phyloP scores from a whole-genome alignment of 2,888 invertebrate genomes.

The Netelia virgata region DNA sequence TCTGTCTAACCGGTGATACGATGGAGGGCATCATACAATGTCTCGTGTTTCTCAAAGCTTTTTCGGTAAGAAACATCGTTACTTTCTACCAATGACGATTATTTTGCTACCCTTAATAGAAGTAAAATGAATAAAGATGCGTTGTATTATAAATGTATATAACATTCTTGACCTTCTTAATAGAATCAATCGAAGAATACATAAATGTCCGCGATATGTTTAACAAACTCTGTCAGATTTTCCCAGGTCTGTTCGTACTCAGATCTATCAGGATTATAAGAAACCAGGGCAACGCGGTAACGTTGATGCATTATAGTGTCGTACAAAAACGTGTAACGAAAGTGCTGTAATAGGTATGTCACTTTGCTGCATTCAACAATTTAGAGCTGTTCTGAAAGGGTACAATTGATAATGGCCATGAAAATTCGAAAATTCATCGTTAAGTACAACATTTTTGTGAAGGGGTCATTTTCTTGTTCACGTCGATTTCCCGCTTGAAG shows the following conservation, averaged over 20 bases:
- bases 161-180: too few species aligned
- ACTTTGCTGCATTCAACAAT: neutral
- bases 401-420: conserved; percentile 72
- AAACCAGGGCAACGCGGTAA: too few species aligned
- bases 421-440: conserved; percentile 32
- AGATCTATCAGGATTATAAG: too few species aligned
- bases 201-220: too few species aligned
- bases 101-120: too few species aligned
- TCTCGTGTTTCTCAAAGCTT: conserved; percentile 96
- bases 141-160: too few species aligned
- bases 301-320: neutral
- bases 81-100: neutral
- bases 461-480: conserved; percentile 35
- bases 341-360: neutral
- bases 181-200: too few species aligned
- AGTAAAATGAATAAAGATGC: neutral
- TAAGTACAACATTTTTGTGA: conserved; percentile 10
- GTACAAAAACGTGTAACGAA: neutral
- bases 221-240: too few species aligned
- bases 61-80: conserved; percentile 90
- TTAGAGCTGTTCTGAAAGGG: conserved; percentile 16
- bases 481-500: conserved; percentile 39
- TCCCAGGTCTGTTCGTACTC: too few species aligned
- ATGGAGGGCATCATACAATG: conserved; percentile 98
- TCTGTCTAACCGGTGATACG: conserved; percentile 95